These are phyloP conservation scores for Apamea anceps DNA, from an alignment of 2,888 invertebrate species.

Conservation along the genomic window DNA sequence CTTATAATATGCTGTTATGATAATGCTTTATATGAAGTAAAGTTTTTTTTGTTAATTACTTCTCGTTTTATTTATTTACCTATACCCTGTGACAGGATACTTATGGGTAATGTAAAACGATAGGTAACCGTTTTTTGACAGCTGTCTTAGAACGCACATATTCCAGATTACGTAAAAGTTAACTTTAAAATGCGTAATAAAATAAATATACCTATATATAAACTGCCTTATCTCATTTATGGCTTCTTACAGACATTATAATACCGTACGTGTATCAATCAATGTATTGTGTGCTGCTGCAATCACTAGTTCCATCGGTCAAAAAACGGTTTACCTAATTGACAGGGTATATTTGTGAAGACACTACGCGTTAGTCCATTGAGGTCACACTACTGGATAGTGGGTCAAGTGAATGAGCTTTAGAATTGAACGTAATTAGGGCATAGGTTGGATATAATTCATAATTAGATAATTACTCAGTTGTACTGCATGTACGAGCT, in stretches of 20 bases:
- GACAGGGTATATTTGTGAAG: neutral
- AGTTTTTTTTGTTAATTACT: constrained; percentile 79
- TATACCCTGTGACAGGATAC: neutral
- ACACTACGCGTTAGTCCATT: constrained; percentile 44
- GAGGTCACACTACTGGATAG: constrained; percentile 31
- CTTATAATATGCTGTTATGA: constrained; percentile 77
- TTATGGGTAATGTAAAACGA: too few species aligned
- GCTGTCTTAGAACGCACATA: too few species aligned
- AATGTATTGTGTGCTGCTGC: too few species aligned
- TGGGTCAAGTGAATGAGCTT: constrained; percentile 63
- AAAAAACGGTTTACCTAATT: too few species aligned
- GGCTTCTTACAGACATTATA: too few species aligned
- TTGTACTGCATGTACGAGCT: constrained; percentile 11
- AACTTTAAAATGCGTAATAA: too few species aligned
- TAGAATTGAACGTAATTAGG: constrained; percentile 47
- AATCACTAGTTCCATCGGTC: too few species aligned
- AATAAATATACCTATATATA: too few species aligned
- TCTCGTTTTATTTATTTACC: constrained; percentile 67
- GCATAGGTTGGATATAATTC: constrained; percentile 43
- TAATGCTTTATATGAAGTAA: constrained; percentile 82
- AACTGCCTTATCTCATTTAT: too few species aligned
- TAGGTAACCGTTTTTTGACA: too few species aligned
- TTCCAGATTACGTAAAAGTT: too few species aligned
- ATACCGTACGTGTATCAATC: too few species aligned
- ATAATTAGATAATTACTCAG: constrained; percentile 40